Conservation (phyloP, 2,113 vertebrate genomes). For the Eubucco bourcierii region DNA sequence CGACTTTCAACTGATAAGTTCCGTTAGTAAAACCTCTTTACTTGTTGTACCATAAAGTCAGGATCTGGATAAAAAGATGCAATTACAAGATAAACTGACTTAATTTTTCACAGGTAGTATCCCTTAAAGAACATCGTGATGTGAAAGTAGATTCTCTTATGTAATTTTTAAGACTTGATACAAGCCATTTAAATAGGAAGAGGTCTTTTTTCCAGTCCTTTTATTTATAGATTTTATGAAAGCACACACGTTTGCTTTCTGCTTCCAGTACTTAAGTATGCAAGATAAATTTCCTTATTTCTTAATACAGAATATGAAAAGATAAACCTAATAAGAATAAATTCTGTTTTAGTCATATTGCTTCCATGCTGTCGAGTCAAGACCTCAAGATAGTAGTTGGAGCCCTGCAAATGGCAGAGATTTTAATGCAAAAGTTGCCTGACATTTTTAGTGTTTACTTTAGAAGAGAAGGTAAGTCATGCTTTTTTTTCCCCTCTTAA, state of each 20-base stretch:
- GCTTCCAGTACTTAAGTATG: not conserved
- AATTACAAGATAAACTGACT: not conserved
- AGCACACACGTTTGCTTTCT: not conserved
- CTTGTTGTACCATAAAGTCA: accelerated
- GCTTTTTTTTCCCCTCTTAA: not conserved
- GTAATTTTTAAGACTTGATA: not conserved
- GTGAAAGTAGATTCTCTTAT: not conserved
- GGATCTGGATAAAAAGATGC: not conserved
- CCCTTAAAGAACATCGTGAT: not conserved
- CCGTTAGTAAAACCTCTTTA: not conserved
- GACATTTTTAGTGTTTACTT: slow-evolving; percentile 99
- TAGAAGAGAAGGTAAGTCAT: slow-evolving; percentile 93
- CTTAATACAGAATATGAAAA: not conserved
- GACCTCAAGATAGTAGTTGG: slow-evolving; percentile 99
- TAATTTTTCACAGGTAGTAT: not conserved
- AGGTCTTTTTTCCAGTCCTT: not conserved
- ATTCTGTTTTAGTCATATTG: slow-evolving; percentile 91
- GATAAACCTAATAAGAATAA: not conserved
- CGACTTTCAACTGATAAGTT: not conserved
- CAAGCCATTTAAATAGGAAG: not conserved
- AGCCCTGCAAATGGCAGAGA: slow-evolving; percentile 99
- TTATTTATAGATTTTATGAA: not conserved
- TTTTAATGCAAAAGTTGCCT: slow-evolving; percentile 98
- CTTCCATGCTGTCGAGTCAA: slow-evolving; percentile 99
- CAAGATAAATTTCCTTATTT: not conserved